Base-by-base conservation (phyloP, 2,797 vertebrate species). In the Poecile montanus region DNA sequence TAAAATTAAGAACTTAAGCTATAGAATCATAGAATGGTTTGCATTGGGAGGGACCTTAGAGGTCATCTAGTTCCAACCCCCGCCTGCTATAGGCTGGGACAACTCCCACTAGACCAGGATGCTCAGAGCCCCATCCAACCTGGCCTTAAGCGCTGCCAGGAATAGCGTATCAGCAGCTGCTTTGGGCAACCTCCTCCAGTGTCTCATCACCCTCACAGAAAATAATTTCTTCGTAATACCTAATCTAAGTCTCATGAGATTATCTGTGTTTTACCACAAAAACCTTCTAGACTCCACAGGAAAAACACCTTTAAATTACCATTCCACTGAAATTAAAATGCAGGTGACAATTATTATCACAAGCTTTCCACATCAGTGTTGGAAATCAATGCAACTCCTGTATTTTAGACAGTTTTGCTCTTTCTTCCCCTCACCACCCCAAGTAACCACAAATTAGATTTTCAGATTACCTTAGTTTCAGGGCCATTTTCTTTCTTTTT, bases 391-490 rank as follows among this genome's bases (percentile, higher is more conserved):
- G 10, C 4, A 45, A 90, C 54, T 50, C 29, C 18, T 15, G 1
- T 16, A 16, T 32, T 88, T 86, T 7, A 50, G 44, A 58, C 71
- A 74, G 22, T 7, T 22, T 47, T 4, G 8, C 11, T 26, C 9
- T 42, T 13, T 51, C 34, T 87, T 78, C 4, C 9, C 8, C 11
- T 2, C 2, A 22, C 7, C 10, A 0, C 11, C 6, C 13, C 14
- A 29, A 50, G 6, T 29, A 88, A 74, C 61, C 12, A 56, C 4
- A 27, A 34, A 60, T 14, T 0, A 70, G 54, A 66, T 58, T 67
- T 56, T 70, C 36, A 54, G 42, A 62, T 87, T 97, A 98, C 98
- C 98, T 98, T 97, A 51, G 62, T 60, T 85, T 89, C 94, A 60
- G 71, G 53, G 7, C 85, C 75, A 72, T 93, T 96, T 66, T 95